A percentile compares a stretch with the other conserved stretches of the same genome.
These are phyloP conservation scores for Nansenia antarctica DNA, from an alignment of 2,113 vertebrate genomes.

Conservation along the genomic window DNA sequence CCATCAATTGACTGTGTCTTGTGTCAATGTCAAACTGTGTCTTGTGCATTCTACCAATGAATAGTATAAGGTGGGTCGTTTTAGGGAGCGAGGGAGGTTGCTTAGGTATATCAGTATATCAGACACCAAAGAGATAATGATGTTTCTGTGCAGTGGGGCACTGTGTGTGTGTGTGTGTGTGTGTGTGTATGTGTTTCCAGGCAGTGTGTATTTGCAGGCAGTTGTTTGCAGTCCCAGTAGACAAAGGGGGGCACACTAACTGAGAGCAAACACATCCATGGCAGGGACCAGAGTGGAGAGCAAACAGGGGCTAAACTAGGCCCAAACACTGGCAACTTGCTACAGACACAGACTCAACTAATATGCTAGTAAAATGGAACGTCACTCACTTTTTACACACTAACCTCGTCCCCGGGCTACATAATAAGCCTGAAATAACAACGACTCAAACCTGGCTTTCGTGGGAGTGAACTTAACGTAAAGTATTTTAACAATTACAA, in stretches of 20 bases:
- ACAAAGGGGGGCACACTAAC: slow-evolving; percentile 47
- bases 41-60: too few relatives aligned
- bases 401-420: background rate
- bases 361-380: background rate
- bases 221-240: slow-evolving; percentile 24
- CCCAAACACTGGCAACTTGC: slow-evolving; percentile 53
- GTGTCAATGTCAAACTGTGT: too few relatives aligned
- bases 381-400: background rate
- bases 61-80: background rate
- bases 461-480: background rate
- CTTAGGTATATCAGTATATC: background rate
- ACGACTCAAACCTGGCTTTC: too few relatives aligned
- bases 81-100: background rate
- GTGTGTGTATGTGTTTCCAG: background rate
- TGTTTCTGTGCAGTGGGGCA: background rate
- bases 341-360: slow-evolving; percentile 13
- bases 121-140: background rate
- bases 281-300: slow-evolving; percentile 52
- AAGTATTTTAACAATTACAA: background rate
- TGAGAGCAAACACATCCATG: slow-evolving; percentile 46
- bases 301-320: slow-evolving; percentile 46
- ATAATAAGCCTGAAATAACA: background rate
- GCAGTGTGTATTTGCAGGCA: slow-evolving; percentile 10
- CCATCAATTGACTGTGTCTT: background rate
- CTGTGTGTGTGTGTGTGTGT: background rate